phyloP scores from a whole-genome alignment of 2,888 invertebrate genomes.

The Spodoptera littoralis region DNA sequence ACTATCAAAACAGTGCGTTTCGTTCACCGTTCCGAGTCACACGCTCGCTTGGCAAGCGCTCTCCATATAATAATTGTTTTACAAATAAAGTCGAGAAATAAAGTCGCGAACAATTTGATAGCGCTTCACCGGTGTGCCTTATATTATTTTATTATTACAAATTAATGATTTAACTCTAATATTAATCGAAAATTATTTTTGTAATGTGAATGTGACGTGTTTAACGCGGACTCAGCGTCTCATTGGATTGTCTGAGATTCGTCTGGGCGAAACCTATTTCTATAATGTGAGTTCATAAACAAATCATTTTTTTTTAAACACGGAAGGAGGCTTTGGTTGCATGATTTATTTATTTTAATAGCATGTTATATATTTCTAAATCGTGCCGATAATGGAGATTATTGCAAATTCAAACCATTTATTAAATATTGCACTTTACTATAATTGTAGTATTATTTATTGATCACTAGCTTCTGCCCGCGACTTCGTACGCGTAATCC shows the following conservation, averaged over 20 bases:
- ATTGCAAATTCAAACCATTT: not conserved
- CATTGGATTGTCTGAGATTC: constrained; percentile 71
- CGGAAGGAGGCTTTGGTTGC: not conserved
- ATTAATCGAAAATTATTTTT: constrained; percentile 55
- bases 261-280: constrained; percentile 66
- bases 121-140: constrained; percentile 63
- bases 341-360: not conserved
- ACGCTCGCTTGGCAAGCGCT: constrained; percentile 65
- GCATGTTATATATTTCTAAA: not conserved
- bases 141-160: constrained; percentile 47
- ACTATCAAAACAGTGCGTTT: constrained; percentile 86
- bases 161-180: constrained; percentile 25
- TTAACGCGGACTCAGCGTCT: constrained; percentile 63
- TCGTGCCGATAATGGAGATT: not conserved
- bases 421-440: not conserved
- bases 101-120: constrained; percentile 33
- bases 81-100: constrained; percentile 58
- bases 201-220: constrained; percentile 70
- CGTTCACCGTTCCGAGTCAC: constrained; percentile 69
- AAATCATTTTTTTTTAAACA: constrained; percentile 1
- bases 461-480: too few species aligned
- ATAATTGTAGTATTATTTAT: constrained; percentile 1
- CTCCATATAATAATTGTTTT: constrained; percentile 48
- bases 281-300: constrained; percentile 68
- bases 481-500: too few species aligned